Percentiles rank a stretch among this genome's conserved stretches.
phyloP scores from a whole-genome alignment of 1,140 invertebrate species.

The Neodiprion virginianus region DNA sequence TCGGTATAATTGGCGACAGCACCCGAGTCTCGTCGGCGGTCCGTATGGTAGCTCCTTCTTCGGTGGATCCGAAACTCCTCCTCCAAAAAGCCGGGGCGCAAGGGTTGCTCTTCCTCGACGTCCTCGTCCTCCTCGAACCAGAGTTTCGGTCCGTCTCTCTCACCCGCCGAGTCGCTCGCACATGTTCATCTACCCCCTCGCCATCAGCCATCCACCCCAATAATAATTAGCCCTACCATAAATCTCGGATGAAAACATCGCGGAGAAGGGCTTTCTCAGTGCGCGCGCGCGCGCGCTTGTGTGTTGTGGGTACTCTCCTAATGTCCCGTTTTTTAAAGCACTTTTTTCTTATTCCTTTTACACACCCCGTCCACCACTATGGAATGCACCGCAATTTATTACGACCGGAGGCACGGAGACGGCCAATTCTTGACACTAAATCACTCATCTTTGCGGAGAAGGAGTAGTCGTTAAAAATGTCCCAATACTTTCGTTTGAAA shows the following conservation, averaged over 20 bases:
- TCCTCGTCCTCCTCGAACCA: no score
- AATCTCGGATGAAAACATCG: slow-evolving; percentile 35
- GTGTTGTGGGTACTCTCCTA: neutral
- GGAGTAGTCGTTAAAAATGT: no score
- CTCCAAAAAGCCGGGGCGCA: neutral
- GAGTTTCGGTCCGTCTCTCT: no score
- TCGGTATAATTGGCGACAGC: slow-evolving; percentile 50
- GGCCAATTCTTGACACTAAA: neutral
- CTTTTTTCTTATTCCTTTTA: neutral
- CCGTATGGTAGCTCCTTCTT: neutral
- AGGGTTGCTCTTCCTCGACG: neutral
- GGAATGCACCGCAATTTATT: slow-evolving; percentile 1
- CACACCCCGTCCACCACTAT: neutral
- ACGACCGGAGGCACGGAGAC: neutral
- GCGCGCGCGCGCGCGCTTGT: neutral
- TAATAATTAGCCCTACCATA: slow-evolving; percentile 50
- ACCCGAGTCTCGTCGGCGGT: slow-evolving; percentile 25
- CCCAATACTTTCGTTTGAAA: no score
- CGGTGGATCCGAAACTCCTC: neutral
- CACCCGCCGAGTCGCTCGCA: neutral
- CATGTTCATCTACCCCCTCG: neutral
- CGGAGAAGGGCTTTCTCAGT: slow-evolving; percentile 10
- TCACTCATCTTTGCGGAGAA: neutral
- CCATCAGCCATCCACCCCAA: slow-evolving; percentile 31
- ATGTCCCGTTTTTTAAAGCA: neutral